phyloP scores from a whole-genome alignment of 1,140 invertebrate genomes.

The Conopomorpha cramerella region DNA sequence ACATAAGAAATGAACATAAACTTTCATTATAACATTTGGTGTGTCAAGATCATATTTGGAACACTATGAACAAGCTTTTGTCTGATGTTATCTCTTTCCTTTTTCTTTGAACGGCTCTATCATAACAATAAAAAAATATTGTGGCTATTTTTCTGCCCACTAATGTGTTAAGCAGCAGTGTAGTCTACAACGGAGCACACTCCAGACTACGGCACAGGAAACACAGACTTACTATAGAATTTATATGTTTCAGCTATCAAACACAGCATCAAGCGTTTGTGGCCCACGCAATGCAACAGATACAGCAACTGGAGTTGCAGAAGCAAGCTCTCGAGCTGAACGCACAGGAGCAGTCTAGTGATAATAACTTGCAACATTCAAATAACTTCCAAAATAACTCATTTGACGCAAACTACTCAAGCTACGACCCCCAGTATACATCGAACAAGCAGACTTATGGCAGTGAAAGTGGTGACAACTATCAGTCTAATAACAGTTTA shows the following conservation, averaged over 20 bases:
- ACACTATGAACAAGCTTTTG: no score
- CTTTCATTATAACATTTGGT: no score
- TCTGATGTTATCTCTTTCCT: no score
- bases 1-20: no score
- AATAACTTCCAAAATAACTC: constrained; percentile 33
- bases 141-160: constrained; percentile 4
- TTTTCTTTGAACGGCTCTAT: constrained; percentile 4
- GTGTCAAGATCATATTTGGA: no score
- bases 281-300: constrained; percentile 85
- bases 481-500: constrained; percentile 42
- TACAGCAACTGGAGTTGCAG: constrained; percentile 82
- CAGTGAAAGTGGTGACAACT: constrained; percentile 47
- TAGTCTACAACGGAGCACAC: no score
- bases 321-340: constrained; percentile 74
- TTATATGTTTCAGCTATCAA: constrained; percentile 73
- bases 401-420: constrained; percentile 40
- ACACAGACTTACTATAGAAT: no score
- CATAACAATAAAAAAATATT: constrained; percentile 1
- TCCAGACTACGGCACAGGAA: no score
- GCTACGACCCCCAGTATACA: no score
- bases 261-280: constrained; percentile 95
- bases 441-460: constrained; percentile 34
- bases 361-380: constrained; percentile 21
- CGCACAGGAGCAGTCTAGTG: constrained; percentile 31
- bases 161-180: no score